Percentiles rank a stretch among this genome's conserved stretches.
Conservation (phyloP, 2,797 vertebrate species). For the Pachyuromys duprasi region DNA sequence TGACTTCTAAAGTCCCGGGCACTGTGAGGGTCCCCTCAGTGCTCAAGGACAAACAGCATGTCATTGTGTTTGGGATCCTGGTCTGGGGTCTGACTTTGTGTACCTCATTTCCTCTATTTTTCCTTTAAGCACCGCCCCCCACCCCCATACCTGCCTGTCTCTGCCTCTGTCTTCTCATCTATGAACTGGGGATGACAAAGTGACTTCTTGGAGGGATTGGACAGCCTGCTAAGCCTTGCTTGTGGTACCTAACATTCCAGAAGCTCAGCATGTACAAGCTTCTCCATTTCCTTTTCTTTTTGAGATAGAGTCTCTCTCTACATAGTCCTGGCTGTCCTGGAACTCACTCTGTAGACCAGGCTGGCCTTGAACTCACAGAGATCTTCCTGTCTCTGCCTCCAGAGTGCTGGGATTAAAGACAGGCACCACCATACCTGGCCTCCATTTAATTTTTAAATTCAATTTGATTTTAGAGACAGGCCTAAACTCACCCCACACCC, state of each 20-base stretch:
- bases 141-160: background rate
- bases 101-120: constrained; percentile 14
- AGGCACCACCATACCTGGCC: background rate
- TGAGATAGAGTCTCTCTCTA: background rate
- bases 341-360: background rate
- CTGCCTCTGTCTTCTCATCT: constrained; percentile 22
- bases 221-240: background rate
- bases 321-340: background rate
- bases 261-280: background rate
- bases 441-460: background rate
- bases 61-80: background rate
- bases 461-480: background rate
- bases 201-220: background rate
- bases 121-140: background rate
- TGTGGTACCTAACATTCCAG: background rate
- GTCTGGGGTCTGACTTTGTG: background rate
- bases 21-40: background rate
- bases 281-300: background rate
- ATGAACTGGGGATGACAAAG: constrained; percentile 29
- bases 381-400: background rate
- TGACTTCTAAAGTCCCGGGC: background rate
- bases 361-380: background rate
- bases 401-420: background rate
- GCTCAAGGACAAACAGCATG: background rate
- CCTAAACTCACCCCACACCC: background rate